Evolutionary conservation across 2,888 invertebrate species (phyloP).

Genomic region (Cosmorhoe ocellata): DNA sequence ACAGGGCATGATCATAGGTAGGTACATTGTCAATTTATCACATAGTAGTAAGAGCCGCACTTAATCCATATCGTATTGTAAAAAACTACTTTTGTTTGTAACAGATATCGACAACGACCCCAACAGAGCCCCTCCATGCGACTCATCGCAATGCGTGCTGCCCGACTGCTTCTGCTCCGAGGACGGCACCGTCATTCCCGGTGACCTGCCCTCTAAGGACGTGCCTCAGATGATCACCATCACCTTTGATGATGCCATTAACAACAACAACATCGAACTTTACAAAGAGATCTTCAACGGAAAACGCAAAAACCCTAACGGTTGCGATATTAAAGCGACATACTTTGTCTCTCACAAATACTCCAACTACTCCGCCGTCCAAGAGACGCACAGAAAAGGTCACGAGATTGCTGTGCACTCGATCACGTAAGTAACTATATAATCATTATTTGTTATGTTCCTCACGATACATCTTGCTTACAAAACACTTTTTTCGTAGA

Average conservation of each 20-base stretch:
- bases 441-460: slow-evolving; percentile 3
- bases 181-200: slow-evolving; percentile 93
- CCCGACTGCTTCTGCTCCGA: slow-evolving; percentile 98
- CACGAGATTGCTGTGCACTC: slow-evolving; percentile 97
- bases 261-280: slow-evolving; percentile 96
- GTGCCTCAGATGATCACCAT: slow-evolving; percentile 97
- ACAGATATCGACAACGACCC: slow-evolving; percentile 96
- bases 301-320: slow-evolving; percentile 95
- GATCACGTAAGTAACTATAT: slow-evolving; percentile 89
- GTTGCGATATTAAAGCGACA: slow-evolving; percentile 95
- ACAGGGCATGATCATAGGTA: too few species aligned
- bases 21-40: too few species aligned
- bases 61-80: background rate
- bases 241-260: slow-evolving; percentile 97
- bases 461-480: slow-evolving; percentile 1
- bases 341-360: slow-evolving; percentile 97
- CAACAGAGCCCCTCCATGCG: slow-evolving; percentile 95
- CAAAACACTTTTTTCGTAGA: slow-evolving; percentile 61
- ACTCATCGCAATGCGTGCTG: slow-evolving; percentile 91
- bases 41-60: too few species aligned
- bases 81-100: slow-evolving; percentile 43
- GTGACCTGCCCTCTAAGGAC: slow-evolving; percentile 91
- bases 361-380: slow-evolving; percentile 95
- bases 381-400: slow-evolving; percentile 94
- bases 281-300: slow-evolving; percentile 96